Base-by-base conservation (phyloP, 92 coral and sea anemone genomes). In the Palythoa grandis region DNA sequence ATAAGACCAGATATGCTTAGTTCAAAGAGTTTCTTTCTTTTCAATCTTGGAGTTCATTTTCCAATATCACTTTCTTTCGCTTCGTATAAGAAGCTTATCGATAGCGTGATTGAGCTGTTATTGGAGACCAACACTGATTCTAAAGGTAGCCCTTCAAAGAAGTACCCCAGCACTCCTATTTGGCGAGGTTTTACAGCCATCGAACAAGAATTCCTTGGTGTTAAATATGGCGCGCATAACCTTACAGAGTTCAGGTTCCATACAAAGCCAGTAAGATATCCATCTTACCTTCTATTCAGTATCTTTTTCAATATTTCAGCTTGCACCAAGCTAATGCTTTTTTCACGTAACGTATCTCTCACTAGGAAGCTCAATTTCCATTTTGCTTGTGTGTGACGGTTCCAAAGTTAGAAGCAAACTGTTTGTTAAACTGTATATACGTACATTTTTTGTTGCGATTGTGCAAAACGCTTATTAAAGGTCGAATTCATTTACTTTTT, bases 121-220 rank as follows among this genome's bases (percentile, higher is more conserved):
- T 29, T 63, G 72, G 74, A 80, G 48, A 80, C 61, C 11, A 40
- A 19, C 13, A 22, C 22, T 11, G 61, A 63, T 52, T 65, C 74
- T 14, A 65, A 35, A 60, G 85, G 85, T 48, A 7, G 37, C 10
- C 74, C 7, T 23, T 47, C 74, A 47, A 65, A 48, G 23, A 80
- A 25, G 12, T 80, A 66, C 13, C 85, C 85, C 24, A 80, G 85
- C 72, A 63, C 47, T 23, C 85, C 74, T 8, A 65, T 80, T 24
- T 80, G 85, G 85, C 66, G 85, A 43, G 40, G 85, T 22, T 65
- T 67, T 12, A 80, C 85, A 8, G 85, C 85, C 19, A 80, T 80
- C 2, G 74, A 80, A 40, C 74, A 80, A 25, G 85, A 80, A 60
- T 65, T 47, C 40, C 43, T 80, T 24, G 85, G 74, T 15, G 29